Evolutionary conservation across 2,888 invertebrate genomes (phyloP).

Genomic region (Asteroscopus sphinx): DNA sequence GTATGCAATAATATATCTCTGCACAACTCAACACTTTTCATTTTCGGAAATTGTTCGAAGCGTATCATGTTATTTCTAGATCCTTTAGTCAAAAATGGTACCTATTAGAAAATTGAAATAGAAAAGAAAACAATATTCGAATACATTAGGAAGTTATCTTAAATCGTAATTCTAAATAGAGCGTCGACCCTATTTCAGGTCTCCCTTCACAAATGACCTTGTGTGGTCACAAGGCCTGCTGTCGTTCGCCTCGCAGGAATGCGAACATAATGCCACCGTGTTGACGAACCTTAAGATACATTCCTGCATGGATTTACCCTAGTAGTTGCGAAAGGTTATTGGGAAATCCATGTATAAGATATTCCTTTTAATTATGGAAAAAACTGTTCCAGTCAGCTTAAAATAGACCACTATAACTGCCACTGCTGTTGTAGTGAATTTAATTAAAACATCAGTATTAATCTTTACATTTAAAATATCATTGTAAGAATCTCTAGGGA

Average conservation of each 20-base stretch:
- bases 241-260: slow-evolving; percentile 83
- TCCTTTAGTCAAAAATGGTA: background rate
- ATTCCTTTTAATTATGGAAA: background rate
- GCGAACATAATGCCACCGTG: slow-evolving; percentile 79
- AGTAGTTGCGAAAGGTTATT: slow-evolving; percentile 24
- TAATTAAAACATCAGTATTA: too few relatives aligned
- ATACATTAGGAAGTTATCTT: slow-evolving; percentile 33
- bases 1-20: background rate
- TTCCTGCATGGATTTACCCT: slow-evolving; percentile 55
- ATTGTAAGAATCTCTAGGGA: too few relatives aligned
- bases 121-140: slow-evolving; percentile 6
- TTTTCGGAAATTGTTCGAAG: background rate
- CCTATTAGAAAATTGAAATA: background rate
- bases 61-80: too few relatives aligned
- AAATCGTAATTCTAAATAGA: slow-evolving; percentile 57
- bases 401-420: background rate
- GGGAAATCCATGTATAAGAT: slow-evolving; percentile 5
- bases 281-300: slow-evolving; percentile 73
- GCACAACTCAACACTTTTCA: background rate
- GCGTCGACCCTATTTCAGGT: slow-evolving; percentile 60
- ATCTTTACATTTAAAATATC: too few relatives aligned
- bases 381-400: background rate
- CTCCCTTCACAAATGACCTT: slow-evolving; percentile 87
- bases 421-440: too few relatives aligned
- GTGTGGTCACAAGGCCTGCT: slow-evolving; percentile 78